phyloP scores from a whole-genome alignment of 2,888 invertebrate species.

The Laothoe populi region DNA sequence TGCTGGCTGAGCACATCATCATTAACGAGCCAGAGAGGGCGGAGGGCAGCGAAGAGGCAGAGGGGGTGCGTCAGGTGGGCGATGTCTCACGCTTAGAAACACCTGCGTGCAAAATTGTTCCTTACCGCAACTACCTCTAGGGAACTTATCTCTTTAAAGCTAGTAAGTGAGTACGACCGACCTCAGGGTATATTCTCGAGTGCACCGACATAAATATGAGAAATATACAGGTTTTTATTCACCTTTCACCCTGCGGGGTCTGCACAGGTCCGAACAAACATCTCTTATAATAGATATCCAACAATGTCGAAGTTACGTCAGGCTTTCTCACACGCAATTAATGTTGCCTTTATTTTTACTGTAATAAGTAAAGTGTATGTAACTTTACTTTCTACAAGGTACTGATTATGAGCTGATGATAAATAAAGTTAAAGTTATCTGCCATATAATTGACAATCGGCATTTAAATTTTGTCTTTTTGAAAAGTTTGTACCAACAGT shows the following conservation, averaged over 20 bases:
- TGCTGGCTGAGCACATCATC: constrained; percentile 91
- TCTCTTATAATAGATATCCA: constrained; percentile 73
- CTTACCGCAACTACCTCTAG: constrained; percentile 66
- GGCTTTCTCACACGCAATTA: constrained; percentile 47
- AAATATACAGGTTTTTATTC: constrained; percentile 81
- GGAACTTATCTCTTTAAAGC: constrained; percentile 65
- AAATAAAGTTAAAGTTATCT: not conserved
- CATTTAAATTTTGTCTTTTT: constrained; percentile 48
- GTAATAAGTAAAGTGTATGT: not conserved
- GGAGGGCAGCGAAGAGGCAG: constrained; percentile 85
- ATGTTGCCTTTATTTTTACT: constrained; percentile 45
- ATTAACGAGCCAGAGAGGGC: constrained; percentile 89
- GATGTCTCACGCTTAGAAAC: constrained; percentile 79
- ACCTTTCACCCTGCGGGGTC: constrained; percentile 61
- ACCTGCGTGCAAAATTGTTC: constrained; percentile 77
- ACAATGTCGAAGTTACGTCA: constrained; percentile 65
- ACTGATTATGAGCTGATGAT: not conserved
- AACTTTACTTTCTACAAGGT: not conserved
- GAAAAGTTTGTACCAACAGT: constrained; percentile 70
- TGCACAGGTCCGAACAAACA: constrained; percentile 64
- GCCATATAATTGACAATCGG: not conserved
- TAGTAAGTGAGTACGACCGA: constrained; percentile 53
- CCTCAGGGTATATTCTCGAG: constrained; percentile 80
- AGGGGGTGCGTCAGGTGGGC: constrained; percentile 86
- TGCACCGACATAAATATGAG: constrained; percentile 83